Evolutionary conservation across 1,140 invertebrate genomes (phyloP).

Genomic region (Nebria ingens): DNA sequence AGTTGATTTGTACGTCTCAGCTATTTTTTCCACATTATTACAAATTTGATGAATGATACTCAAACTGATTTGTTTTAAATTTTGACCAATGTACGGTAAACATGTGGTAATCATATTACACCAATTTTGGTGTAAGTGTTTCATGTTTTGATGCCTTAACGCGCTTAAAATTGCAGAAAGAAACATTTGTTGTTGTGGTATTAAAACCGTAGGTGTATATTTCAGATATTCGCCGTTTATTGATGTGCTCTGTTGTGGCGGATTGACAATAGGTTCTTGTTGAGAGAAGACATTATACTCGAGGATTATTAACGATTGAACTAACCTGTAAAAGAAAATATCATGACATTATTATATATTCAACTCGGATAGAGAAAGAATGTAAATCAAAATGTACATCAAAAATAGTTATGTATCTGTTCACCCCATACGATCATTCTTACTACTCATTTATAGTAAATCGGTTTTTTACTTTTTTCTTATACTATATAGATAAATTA

Average conservation of each 20-base stretch:
- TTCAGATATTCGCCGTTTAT: slow-evolving; percentile 42
- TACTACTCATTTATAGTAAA: no score
- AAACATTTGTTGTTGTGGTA: slow-evolving; percentile 80
- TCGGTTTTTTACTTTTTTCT: no score
- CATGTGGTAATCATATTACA: slow-evolving; percentile 67
- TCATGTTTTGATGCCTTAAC: slow-evolving; percentile 49
- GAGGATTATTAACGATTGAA: slow-evolving; percentile 65
- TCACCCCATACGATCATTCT: no score
- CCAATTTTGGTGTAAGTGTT: slow-evolving; percentile 71
- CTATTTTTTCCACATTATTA: slow-evolving; percentile 61
- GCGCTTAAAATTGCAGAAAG: slow-evolving; percentile 70
- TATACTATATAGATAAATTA: no score
- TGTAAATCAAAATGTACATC: no score
- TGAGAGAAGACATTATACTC: slow-evolving; percentile 53
- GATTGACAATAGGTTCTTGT: slow-evolving; percentile 5
- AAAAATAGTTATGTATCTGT: no score
- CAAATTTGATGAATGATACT: slow-evolving; percentile 75
- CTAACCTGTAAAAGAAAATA: slow-evolving; percentile 44
- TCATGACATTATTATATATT: no score
- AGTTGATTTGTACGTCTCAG: slow-evolving; percentile 27
- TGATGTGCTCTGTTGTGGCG: slow-evolving; percentile 27
- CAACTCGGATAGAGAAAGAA: no score
- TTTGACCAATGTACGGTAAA: slow-evolving; percentile 60
- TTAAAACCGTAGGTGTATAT: slow-evolving; percentile 52
- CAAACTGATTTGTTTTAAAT: slow-evolving; percentile 65